Percentiles rank a stretch among this genome's conserved stretches.
Evolutionary conservation across 2,888 invertebrate species (phyloP).

Genomic region (Tipula unca): DNA sequence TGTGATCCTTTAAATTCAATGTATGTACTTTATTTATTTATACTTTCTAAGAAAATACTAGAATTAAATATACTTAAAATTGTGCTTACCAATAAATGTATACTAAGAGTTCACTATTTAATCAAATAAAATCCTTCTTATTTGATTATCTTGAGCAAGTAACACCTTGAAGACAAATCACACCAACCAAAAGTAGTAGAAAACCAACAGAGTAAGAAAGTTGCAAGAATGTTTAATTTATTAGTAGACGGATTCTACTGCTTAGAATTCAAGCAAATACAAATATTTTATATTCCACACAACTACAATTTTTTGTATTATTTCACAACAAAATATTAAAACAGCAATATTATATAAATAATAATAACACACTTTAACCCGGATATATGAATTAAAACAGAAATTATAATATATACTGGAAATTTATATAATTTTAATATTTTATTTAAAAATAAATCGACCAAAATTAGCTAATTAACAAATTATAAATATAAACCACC

Average conservation of each 20-base stretch:
- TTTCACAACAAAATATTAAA: neutral
- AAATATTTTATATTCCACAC: neutral
- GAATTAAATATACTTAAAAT: neutral
- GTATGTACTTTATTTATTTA: neutral
- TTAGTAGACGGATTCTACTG: neutral
- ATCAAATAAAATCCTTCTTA: neutral
- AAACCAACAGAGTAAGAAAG: neutral
- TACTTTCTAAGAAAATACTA: neutral
- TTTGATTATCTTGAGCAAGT: neutral
- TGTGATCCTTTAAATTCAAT: too few relatives aligned
- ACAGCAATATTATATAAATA: neutral
- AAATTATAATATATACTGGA: neutral
- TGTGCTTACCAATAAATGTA: neutral
- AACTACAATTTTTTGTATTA: neutral
- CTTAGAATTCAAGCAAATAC: neutral
- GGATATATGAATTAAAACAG: neutral
- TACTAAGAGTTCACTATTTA: neutral
- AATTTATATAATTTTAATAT: neutral
- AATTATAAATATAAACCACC: conserved; percentile 14
- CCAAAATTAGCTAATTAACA: neutral
- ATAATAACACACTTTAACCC: neutral
- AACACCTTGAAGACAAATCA: neutral
- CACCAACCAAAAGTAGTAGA: neutral
- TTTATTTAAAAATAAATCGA: neutral
- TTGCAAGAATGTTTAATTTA: conserved; percentile 8